phyloP scores from a whole-genome alignment of 1,140 invertebrate species.

The Drosophila leontia region DNA sequence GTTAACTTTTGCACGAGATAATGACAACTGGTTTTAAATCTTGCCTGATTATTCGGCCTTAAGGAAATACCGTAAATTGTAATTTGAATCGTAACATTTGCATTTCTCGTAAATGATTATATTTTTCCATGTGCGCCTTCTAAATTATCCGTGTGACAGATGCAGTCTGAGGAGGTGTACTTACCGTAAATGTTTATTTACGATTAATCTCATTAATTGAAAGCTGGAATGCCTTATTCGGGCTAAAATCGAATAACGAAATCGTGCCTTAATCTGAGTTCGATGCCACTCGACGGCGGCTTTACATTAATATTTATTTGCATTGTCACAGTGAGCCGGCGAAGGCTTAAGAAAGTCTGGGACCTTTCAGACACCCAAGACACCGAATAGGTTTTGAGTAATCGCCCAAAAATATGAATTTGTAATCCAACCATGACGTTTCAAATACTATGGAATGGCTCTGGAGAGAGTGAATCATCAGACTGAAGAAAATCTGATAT shows the following conservation, averaged over 20 bases:
- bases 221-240: slow-evolving; percentile 35
- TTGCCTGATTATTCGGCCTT: slow-evolving; percentile 18
- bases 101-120: slow-evolving; percentile 28
- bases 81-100: slow-evolving; percentile 36
- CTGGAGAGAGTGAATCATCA: slow-evolving; percentile 26
- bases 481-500: slow-evolving; percentile 32
- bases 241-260: slow-evolving; percentile 16
- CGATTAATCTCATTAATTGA: slow-evolving; percentile 55
- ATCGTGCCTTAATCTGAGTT: slow-evolving; percentile 24
- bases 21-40: slow-evolving; percentile 28
- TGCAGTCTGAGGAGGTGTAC: slow-evolving; percentile 25
- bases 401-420: slow-evolving; percentile 41
- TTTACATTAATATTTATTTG: slow-evolving; percentile 16
- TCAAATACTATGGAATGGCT: slow-evolving; percentile 12
- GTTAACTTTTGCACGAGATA: not conserved
- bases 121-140: slow-evolving; percentile 14
- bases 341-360: slow-evolving; percentile 31
- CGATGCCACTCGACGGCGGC: slow-evolving; percentile 16
- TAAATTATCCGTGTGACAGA: slow-evolving; percentile 31
- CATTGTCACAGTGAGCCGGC: slow-evolving; percentile 35
- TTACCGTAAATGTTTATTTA: slow-evolving; percentile 44
- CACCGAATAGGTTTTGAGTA: slow-evolving; percentile 6
- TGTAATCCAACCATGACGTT: slow-evolving; percentile 38
- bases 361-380: not conserved
- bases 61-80: slow-evolving; percentile 42